Conservation (phyloP, 64 coral and sea anemone genomes). For the Exaiptasia diaphana region DNA sequence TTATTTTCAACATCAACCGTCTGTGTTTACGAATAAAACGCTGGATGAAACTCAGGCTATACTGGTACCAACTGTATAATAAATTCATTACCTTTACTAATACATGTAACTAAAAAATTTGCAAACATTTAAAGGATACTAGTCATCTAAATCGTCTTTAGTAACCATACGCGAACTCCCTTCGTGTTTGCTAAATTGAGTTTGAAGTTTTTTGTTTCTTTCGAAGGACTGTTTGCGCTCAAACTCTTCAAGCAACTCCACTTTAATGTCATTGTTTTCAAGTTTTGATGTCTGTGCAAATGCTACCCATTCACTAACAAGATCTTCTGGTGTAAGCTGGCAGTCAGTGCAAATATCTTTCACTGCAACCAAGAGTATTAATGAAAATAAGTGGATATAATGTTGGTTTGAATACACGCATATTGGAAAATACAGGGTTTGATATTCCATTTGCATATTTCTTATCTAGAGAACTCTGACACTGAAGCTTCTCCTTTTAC, state of each 20-base stretch:
- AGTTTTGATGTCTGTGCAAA: not conserved
- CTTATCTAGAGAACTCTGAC: no score
- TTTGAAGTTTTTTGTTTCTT: constrained; percentile 23
- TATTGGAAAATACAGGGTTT: no score
- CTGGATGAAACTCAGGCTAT: no score
- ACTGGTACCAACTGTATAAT: no score
- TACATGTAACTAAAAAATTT: no score
- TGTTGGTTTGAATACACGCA: no score
- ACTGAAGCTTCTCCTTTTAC: no score
- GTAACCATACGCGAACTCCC: constrained; percentile 24
- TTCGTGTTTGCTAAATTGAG: constrained; percentile 32
- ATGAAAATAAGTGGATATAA: no score
- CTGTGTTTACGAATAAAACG: no score
- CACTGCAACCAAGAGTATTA: constrained; percentile 27
- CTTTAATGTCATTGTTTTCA: constrained; percentile 35
- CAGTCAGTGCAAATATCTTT: constrained; percentile 60
- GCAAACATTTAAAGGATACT: constrained; percentile 28
- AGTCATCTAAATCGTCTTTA: constrained; percentile 44
- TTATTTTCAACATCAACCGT: no score
- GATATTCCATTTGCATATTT: no score
- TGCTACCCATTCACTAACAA: constrained; percentile 72
- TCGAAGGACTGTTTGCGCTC: constrained; percentile 45
- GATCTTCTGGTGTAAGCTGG: constrained; percentile 16
- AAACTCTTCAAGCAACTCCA: constrained; percentile 42
- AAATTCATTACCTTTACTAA: no score